A percentile compares a stretch with the other conserved stretches of the same genome.
Evolutionary conservation across 2,797 vertebrate species (phyloP).

Genomic region (Florisuga fusca): DNA sequence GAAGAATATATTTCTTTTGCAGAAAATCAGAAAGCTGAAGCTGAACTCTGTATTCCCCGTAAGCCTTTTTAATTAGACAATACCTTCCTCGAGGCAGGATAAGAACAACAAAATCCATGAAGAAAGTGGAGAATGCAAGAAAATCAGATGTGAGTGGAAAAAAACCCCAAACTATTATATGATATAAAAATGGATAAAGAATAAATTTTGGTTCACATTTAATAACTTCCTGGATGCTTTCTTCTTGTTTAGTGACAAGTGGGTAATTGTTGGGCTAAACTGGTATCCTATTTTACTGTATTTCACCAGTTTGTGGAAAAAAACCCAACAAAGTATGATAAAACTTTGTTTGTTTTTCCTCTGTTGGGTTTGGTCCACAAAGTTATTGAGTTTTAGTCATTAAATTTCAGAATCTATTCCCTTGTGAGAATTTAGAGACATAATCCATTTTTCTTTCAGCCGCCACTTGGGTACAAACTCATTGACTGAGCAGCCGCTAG

Average conservation of each 20-base stretch:
- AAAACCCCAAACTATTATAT: background rate
- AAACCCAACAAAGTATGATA: too few relatives aligned
- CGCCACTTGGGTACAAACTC: constrained; percentile 40
- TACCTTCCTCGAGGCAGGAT: background rate
- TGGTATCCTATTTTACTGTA: background rate
- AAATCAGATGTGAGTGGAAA: background rate
- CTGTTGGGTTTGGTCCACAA: background rate
- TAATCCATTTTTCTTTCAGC: constrained; percentile 48
- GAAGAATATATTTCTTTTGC: background rate
- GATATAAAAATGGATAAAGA: background rate
- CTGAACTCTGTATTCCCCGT: background rate
- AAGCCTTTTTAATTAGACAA: background rate
- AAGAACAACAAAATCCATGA: background rate
- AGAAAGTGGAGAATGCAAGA: background rate
- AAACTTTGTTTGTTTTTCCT: background rate
- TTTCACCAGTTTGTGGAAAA: background rate
- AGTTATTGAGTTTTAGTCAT: background rate
- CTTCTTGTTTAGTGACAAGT: background rate
- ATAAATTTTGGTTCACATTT: background rate
- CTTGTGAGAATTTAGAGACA: constrained; percentile 11
- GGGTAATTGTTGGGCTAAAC: background rate
- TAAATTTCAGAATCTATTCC: background rate
- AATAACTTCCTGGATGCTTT: background rate
- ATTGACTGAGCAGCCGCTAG: constrained; percentile 30
- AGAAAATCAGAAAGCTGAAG: background rate